These are phyloP conservation scores for Ia io DNA, from an alignment of 2,113 vertebrate species.

Conservation along the genomic window DNA sequence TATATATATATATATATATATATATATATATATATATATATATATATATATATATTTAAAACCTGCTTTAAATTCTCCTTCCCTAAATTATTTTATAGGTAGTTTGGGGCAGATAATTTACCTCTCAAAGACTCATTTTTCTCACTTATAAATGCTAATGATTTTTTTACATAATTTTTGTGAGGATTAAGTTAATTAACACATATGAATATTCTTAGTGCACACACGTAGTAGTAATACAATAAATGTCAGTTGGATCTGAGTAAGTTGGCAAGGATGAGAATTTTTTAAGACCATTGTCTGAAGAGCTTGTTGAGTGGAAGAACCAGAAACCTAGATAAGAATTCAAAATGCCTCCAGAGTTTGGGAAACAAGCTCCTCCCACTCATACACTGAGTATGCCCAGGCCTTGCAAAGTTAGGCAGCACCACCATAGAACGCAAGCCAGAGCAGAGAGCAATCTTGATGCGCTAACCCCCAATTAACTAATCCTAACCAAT, in stretches of 20 bases:
- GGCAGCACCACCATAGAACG: fast-evolving
- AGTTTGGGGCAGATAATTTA: not conserved
- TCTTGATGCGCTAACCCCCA: not conserved
- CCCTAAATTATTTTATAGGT: not conserved
- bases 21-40: not conserved
- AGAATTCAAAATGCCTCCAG: not conserved
- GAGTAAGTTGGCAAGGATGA: not conserved
- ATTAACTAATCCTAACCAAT: not conserved
- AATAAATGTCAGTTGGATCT: not conserved
- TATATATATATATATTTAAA: not conserved
- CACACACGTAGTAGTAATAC: not conserved
- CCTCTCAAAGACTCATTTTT: not conserved
- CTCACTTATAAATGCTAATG: not conserved
- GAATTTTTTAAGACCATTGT: not conserved
- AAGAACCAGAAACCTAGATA: not conserved
- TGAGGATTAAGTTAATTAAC: not conserved
- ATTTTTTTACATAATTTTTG: not conserved
- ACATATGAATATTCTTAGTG: not conserved
- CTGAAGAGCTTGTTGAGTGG: not conserved
- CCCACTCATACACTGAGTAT: not conserved
- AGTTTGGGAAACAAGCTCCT: not conserved
- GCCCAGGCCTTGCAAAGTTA: not conserved
- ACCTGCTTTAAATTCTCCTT: not conserved
- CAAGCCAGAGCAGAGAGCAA: not conserved
- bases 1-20: too few relatives aligned